phyloP scores from a whole-genome alignment of 2,888 invertebrate species.

The Tenthredo livida region DNA sequence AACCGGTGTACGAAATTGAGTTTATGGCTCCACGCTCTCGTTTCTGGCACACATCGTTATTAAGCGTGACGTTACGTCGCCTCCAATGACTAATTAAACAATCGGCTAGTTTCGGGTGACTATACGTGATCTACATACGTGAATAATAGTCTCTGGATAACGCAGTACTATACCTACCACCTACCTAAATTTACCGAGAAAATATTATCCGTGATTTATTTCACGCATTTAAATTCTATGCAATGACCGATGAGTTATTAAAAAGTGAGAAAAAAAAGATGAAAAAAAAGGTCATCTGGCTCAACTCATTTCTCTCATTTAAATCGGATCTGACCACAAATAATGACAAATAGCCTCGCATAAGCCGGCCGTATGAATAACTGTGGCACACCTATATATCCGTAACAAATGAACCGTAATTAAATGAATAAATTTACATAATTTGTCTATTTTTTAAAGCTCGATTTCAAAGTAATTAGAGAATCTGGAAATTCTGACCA shows the following conservation, averaged over 20 bases:
- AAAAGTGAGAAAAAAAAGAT: background rate
- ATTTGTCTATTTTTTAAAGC: background rate
- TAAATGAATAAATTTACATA: slow-evolving; percentile 1
- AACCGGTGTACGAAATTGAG: slow-evolving; percentile 46
- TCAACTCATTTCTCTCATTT: slow-evolving; percentile 11
- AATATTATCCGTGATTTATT: background rate
- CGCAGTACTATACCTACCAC: background rate
- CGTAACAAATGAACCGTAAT: background rate
- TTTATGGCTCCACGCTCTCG: slow-evolving; percentile 34
- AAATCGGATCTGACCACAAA: slow-evolving; percentile 8
- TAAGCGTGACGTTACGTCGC: slow-evolving; percentile 31
- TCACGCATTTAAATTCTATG: background rate
- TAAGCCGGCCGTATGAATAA: background rate
- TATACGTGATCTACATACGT: slow-evolving; percentile 37
- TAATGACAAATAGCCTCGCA: background rate
- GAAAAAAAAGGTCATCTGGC: background rate
- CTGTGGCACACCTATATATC: background rate
- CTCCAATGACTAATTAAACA: slow-evolving; percentile 48
- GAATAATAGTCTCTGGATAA: slow-evolving; percentile 10
- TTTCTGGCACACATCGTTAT: slow-evolving; percentile 21
- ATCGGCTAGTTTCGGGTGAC: slow-evolving; percentile 37
- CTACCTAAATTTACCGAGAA: background rate
- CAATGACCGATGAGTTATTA: background rate
- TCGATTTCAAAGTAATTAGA: background rate
- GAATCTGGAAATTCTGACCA: background rate